These are phyloP conservation scores for Macrobrachium nipponense DNA, from an alignment of 1,140 invertebrate species.

Conservation along the genomic window DNA sequence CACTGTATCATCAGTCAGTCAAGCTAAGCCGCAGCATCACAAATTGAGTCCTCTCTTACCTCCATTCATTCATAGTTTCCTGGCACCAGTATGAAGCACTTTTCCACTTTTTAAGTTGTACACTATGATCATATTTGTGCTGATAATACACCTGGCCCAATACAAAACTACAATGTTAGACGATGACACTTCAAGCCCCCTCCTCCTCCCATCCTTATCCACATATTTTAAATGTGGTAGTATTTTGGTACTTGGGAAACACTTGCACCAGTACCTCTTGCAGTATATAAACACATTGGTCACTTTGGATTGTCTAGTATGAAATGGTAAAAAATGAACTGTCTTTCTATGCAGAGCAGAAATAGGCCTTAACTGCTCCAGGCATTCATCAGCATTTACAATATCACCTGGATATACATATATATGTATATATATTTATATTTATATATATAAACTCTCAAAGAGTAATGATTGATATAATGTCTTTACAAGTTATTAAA, in stretches of 20 bases:
- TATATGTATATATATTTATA: too few relatives aligned
- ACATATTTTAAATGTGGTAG: neutral
- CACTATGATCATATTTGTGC: too few relatives aligned
- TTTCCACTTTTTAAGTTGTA: neutral
- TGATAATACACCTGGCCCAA: too few relatives aligned
- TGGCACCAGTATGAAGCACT: slow-evolving; percentile 1
- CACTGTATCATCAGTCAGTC: slow-evolving; percentile 18
- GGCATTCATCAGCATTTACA: slow-evolving; percentile 23
- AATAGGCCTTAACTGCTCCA: slow-evolving; percentile 26
- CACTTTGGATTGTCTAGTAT: slow-evolving; percentile 55
- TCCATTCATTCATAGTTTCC: slow-evolving; percentile 19
- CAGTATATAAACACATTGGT: too few relatives aligned
- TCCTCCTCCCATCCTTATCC: slow-evolving; percentile 12
- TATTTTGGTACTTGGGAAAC: slow-evolving; percentile 16
- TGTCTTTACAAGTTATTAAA: slow-evolving; percentile 54
- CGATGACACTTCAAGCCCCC: too few relatives aligned
- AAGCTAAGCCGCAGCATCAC: slow-evolving; percentile 28
- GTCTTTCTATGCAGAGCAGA: slow-evolving; percentile 36
- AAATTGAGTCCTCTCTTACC: slow-evolving; percentile 10
- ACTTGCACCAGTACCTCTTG: too few relatives aligned
- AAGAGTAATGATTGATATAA: slow-evolving; percentile 46
- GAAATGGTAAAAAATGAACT: slow-evolving; percentile 54
- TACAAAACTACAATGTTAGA: too few relatives aligned
- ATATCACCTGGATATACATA: neutral
- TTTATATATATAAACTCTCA: slow-evolving; percentile 46